phyloP scores from a whole-genome alignment of 2,888 invertebrate genomes.

The Marronus borbonicus region DNA sequence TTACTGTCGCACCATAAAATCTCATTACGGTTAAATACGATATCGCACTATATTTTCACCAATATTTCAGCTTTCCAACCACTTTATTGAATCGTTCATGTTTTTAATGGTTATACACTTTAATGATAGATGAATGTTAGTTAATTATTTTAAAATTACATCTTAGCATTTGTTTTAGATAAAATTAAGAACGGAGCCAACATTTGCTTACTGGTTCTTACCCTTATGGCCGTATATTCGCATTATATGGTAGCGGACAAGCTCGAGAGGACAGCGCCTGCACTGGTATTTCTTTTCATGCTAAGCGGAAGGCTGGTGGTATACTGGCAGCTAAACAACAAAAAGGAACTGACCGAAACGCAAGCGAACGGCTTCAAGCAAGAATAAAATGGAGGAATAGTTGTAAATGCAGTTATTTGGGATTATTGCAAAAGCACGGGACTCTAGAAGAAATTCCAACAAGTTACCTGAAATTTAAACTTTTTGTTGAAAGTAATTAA shows the following conservation, averaged over 20 bases:
- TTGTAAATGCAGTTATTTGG: slow-evolving; percentile 26
- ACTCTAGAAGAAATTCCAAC: slow-evolving; percentile 37
- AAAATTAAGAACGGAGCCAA: slow-evolving; percentile 94
- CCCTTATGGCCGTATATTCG: slow-evolving; percentile 92
- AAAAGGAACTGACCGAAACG: slow-evolving; percentile 66
- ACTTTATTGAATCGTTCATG: too few relatives aligned
- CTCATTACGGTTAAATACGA: too few relatives aligned
- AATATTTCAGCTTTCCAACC: too few relatives aligned
- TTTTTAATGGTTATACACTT: too few relatives aligned
- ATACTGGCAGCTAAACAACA: slow-evolving; percentile 77
- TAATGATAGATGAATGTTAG: too few relatives aligned
- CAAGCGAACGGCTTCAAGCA: slow-evolving; percentile 67
- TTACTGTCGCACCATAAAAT: too few relatives aligned
- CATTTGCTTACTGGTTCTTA: slow-evolving; percentile 84
- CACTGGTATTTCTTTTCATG: slow-evolving; percentile 94
- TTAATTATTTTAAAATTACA: neutral
- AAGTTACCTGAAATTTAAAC: slow-evolving; percentile 44
- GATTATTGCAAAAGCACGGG: slow-evolving; percentile 18
- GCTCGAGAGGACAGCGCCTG: slow-evolving; percentile 91
- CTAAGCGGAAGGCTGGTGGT: slow-evolving; percentile 90
- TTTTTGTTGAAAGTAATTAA: slow-evolving; percentile 13
- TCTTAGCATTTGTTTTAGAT: slow-evolving; percentile 76
- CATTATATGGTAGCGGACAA: slow-evolving; percentile 95
- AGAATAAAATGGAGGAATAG: slow-evolving; percentile 61
- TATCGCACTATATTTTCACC: too few relatives aligned